Percentiles rank a stretch among this genome's conserved stretches.
phyloP scores from a whole-genome alignment of 2,113 vertebrate species.

The Vulpes lagopus region DNA sequence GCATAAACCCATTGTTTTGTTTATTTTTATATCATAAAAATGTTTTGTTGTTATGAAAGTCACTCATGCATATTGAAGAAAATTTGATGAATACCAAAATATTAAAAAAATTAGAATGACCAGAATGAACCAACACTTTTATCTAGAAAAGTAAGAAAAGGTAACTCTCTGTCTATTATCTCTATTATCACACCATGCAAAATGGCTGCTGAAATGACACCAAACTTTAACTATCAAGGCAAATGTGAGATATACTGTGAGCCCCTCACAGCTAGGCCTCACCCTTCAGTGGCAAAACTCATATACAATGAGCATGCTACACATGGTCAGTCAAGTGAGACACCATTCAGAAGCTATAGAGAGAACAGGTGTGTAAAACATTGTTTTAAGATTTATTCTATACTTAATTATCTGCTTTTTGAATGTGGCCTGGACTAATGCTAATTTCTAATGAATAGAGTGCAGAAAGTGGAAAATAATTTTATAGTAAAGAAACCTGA shows the following conservation, averaged over 20 bases:
- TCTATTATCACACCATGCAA: not conserved
- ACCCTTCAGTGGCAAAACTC: not conserved
- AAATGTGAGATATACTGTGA: not conserved
- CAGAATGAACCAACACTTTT: not conserved
- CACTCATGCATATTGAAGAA: not conserved
- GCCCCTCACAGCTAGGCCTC: not conserved
- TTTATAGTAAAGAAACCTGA: not conserved
- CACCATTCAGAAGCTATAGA: not conserved
- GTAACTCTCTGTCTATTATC: not conserved
- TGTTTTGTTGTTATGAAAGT: not conserved
- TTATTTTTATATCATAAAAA: not conserved
- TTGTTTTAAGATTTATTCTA: not conserved
- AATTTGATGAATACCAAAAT: not conserved
- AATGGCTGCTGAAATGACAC: not conserved
- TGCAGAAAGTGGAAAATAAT: not conserved
- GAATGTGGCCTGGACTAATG: not conserved
- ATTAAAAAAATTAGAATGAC: not conserved
- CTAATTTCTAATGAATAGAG: not conserved
- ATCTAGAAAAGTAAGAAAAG: not conserved
- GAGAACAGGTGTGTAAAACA: not conserved
- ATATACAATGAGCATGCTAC: not conserved
- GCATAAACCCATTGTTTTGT: not conserved
- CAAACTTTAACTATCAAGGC: not conserved
- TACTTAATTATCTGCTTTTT: not conserved
- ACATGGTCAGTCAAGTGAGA: not conserved